Base-by-base conservation (phyloP, 53 echinoderm and acorn worm species). In the Crossaster papposus region DNA sequence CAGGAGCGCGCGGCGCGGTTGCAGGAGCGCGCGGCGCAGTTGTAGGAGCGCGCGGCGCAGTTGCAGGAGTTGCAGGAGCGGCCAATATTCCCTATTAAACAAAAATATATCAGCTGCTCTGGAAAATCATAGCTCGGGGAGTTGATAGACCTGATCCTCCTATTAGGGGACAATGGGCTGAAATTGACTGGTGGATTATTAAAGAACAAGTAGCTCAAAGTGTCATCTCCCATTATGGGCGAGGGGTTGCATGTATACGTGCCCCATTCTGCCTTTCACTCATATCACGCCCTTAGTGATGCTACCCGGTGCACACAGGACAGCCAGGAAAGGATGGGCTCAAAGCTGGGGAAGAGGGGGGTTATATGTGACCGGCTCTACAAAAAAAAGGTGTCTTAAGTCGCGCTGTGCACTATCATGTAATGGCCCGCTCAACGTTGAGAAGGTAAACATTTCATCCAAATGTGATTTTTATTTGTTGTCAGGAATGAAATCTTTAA, bases 161-260 rank as follows among this genome's bases (percentile, higher is more conserved):
- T 30, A 36, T 23, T n/a, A 36, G 24, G 74, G 23, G 72, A 72
- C 32, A 54, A 72, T 31, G 64, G 72, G 70, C 70, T 53, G 24
- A 85, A 34, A 44, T 72, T 72, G 85, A 85, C 85, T 52, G 29
- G 85, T 20, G 31, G 73, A 72, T 85, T 85, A n/a, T n/a, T n/a
- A n/a, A 72, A 53, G 73, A 54, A 15, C 72, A 53, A 73, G 73
- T 73, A 58, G 72, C 72, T 37, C 32, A 85, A 72, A 85, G 51
- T 85, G 73, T 72, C 85, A 73, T 72, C 8, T 34, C 50, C 14
- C 50, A 85, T 85, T 65, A 85, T 68, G 54, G 53, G 30, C 30
- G 6, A 44, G 44, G 71, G 83, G 71, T 50, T 36, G n/a, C n/a
- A 36, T 70, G 50, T 30, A 0, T 37, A 44, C 38, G 30, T 36